Evolutionary conservation across 2,113 vertebrate genomes (phyloP).

Genomic region (Psammodynastes pulverulentus): DNA sequence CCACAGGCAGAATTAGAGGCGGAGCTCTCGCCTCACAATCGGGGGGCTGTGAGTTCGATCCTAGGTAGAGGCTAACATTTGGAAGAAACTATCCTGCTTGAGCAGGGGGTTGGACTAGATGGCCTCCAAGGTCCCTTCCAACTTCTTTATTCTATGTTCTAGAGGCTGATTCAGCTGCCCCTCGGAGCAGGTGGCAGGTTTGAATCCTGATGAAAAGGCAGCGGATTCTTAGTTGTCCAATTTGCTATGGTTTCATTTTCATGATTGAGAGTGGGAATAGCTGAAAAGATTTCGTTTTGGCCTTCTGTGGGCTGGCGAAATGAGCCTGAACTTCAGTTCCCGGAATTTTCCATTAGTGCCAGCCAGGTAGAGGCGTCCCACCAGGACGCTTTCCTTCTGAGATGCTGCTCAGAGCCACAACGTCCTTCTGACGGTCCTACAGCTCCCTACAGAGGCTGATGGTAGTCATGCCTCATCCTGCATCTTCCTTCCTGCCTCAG

Average conservation of each 20-base stretch:
- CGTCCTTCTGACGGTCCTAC: neutral
- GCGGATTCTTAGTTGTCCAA: neutral
- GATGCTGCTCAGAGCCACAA: neutral
- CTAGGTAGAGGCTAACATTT: too few species aligned
- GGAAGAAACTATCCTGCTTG: too few species aligned
- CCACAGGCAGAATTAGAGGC: neutral
- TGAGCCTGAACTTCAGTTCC: neutral
- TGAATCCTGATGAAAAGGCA: neutral
- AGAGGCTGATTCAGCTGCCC: neutral
- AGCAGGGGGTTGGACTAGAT: too few species aligned
- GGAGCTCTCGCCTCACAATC: too few species aligned
- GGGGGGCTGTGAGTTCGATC: too few species aligned
- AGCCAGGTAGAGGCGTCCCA: neutral
- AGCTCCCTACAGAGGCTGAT: neutral
- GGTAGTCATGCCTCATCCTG: neutral
- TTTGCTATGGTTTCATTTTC: neutral
- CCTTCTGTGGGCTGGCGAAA: neutral
- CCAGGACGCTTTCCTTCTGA: neutral
- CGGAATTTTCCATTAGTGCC: neutral
- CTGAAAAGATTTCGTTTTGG: neutral
- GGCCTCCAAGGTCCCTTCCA: too few species aligned
- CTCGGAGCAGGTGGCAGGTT: neutral
- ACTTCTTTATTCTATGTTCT: too few species aligned
- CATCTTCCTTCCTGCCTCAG: neutral
- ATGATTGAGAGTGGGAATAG: neutral